Base-by-base conservation (phyloP, 92 coral and sea anemone species). In the Epizoanthus stellaris region DNA sequence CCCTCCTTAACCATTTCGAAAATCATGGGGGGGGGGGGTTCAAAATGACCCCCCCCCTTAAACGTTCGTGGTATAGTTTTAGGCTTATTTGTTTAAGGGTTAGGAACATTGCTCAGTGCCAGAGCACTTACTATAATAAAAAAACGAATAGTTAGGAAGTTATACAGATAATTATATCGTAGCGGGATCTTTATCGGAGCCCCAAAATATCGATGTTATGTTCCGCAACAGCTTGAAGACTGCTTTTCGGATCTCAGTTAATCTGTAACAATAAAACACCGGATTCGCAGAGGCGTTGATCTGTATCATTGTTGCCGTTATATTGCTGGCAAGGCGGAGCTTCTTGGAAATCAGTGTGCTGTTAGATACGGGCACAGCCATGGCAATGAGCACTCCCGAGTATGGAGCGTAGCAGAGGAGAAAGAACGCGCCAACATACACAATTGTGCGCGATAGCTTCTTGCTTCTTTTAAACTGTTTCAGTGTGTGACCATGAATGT, bases 321-420 rank as follows among this genome's bases (percentile, higher is more conserved):
- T 70, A 6, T 79, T 79, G 43, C 83, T 79, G 9, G 83, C 83
- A 2, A 79, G 57, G 2, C 83, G 83, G 19, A 79, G 83, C 3
- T 17, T 67, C 45, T 79, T 79, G 25, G 83, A 62, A 79, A 79
- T 79, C 83, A 79, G 62, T 10, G 36, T 63, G 53, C 83, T 79
- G 62, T 45, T 63, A 12, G 83, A 79, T 19, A 79, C 1, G 0
- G 83, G 83, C 17, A 79, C 83, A 21, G 83, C 83, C 83, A 79
- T 79, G 15, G 83, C 83, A 5, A 79, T 64, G 11, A 79, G 59
- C 23, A 79, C 83, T 0, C 71, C 73, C 0, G 72, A 79, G 49
- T 79, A 79, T 10, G 83, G 83, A 0, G 83, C 83, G n/a, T 79
- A 79, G 70, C 83, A 79, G 8, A 79, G 72, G 21, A 79, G 72